Evolutionary conservation across 1,140 invertebrate species (phyloP).

Genomic region (Helicoverpa zea): DNA sequence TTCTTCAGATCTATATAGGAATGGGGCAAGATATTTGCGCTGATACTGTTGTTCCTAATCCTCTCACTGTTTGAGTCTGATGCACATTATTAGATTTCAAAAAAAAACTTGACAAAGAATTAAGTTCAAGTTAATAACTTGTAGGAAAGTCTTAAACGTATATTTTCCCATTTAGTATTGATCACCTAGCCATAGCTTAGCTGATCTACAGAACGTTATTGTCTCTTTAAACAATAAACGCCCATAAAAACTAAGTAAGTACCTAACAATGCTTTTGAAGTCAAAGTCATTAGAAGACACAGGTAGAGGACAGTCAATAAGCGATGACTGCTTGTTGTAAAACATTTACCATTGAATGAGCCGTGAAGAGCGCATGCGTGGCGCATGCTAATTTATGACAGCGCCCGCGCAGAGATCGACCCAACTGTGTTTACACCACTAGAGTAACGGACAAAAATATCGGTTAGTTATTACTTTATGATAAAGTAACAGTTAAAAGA

Average conservation of each 20-base stretch:
- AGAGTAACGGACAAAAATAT: slow-evolving; percentile 1
- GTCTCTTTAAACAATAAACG: too few relatives aligned
- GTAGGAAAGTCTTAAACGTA: too few relatives aligned
- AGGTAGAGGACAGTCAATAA: slow-evolving; percentile 51
- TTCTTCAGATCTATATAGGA: too few relatives aligned
- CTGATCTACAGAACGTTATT: too few relatives aligned
- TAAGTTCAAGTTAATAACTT: too few relatives aligned
- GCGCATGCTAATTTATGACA: slow-evolving; percentile 43
- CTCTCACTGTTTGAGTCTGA: too few relatives aligned
- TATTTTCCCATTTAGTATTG: too few relatives aligned
- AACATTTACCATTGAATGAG: slow-evolving; percentile 59
- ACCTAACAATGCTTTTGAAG: slow-evolving; percentile 11
- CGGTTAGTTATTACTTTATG: slow-evolving; percentile 15
- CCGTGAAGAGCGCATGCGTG: slow-evolving; percentile 55
- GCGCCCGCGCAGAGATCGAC: neutral
- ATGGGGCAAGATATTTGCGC: too few relatives aligned
- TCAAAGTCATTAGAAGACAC: slow-evolving; percentile 20
- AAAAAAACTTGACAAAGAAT: too few relatives aligned
- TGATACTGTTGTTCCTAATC: too few relatives aligned
- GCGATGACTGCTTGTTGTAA: slow-evolving; percentile 44
- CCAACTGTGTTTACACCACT: neutral
- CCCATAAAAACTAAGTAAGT: too few relatives aligned
- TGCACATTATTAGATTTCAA: too few relatives aligned
- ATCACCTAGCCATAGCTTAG: neutral
- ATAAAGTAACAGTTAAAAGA: slow-evolving; percentile 11